A percentile compares a stretch with the other conserved stretches of the same genome.
Evolutionary conservation across 1,140 invertebrate genomes (phyloP).

Genomic region (Aphelinus atriplicis): DNA sequence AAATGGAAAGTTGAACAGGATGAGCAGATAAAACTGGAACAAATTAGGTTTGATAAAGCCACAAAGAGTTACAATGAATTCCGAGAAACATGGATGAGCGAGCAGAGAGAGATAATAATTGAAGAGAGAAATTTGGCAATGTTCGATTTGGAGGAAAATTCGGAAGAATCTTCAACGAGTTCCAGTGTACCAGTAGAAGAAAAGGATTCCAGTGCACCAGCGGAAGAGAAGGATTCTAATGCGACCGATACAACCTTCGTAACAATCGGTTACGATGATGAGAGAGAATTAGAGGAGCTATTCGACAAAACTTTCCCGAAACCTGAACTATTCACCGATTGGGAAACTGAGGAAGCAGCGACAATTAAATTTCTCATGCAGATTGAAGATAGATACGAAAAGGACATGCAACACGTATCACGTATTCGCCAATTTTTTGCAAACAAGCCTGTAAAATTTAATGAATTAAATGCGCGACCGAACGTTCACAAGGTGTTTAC

Average conservation of each 20-base stretch:
- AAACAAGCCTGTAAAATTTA: constrained; percentile 62
- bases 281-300: constrained; percentile 30
- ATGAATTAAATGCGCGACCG: constrained; percentile 58
- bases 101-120: constrained; percentile 45
- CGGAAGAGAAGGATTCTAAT: neutral
- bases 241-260: too few relatives aligned
- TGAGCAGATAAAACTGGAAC: constrained; percentile 51
- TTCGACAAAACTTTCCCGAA: constrained; percentile 50
- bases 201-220: neutral
- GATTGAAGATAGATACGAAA: constrained; percentile 61
- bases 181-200: neutral
- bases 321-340: constrained; percentile 59
- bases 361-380: constrained; percentile 59
- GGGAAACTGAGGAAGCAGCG: constrained; percentile 63
- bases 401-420: constrained; percentile 58
- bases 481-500: constrained; percentile 56
- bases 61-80: constrained; percentile 46
- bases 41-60: constrained; percentile 32
- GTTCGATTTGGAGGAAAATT: constrained; percentile 40
- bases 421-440: constrained; percentile 53
- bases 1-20: constrained; percentile 55
- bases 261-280: neutral
- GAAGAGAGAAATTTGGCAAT: constrained; percentile 22
- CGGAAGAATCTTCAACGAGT: constrained; percentile 39
- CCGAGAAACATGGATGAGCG: constrained; percentile 40